A percentile compares a stretch with the other conserved stretches of the same genome.
These are phyloP conservation scores for Protomyctophum bolini DNA, from an alignment of 2,113 vertebrate species.

Conservation along the genomic window DNA sequence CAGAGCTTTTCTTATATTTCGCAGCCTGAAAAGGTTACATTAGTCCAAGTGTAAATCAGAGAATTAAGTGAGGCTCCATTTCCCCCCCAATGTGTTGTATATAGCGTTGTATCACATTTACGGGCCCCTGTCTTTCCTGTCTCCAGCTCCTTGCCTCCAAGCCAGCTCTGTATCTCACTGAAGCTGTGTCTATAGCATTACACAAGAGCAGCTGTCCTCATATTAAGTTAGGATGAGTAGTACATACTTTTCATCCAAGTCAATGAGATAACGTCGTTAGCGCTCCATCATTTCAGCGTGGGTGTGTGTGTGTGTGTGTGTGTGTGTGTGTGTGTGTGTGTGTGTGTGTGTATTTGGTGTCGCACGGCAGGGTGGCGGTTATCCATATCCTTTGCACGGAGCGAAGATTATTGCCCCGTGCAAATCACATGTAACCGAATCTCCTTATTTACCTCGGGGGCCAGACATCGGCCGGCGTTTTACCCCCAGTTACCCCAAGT, in stretches of 20 bases:
- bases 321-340: not conserved
- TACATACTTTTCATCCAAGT: slow-evolving; percentile 22
- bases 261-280: slow-evolving; percentile 33
- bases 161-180: slow-evolving; percentile 29
- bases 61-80: not conserved
- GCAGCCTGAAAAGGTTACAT: no score
- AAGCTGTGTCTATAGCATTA: slow-evolving; percentile 34
- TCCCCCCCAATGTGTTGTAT: not conserved
- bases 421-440: slow-evolving; percentile 55
- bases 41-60: not conserved
- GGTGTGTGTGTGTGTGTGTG: not conserved
- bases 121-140: not conserved
- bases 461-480: slow-evolving; percentile 13
- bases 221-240: slow-evolving; percentile 42
- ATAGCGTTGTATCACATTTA: not conserved
- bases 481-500: slow-evolving; percentile 24
- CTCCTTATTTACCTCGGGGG: slow-evolving; percentile 38
- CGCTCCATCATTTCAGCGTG: slow-evolving; percentile 17
- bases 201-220: slow-evolving; percentile 30
- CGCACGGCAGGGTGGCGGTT: slow-evolving; percentile 9
- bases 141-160: not conserved
- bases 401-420: slow-evolving; percentile 33
- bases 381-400: slow-evolving; percentile 31
- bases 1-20: no score
- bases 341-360: not conserved